Evolutionary conservation across 92 coral and sea anemone genomes (phyloP).

Genomic region (Paramuricea clavata): DNA sequence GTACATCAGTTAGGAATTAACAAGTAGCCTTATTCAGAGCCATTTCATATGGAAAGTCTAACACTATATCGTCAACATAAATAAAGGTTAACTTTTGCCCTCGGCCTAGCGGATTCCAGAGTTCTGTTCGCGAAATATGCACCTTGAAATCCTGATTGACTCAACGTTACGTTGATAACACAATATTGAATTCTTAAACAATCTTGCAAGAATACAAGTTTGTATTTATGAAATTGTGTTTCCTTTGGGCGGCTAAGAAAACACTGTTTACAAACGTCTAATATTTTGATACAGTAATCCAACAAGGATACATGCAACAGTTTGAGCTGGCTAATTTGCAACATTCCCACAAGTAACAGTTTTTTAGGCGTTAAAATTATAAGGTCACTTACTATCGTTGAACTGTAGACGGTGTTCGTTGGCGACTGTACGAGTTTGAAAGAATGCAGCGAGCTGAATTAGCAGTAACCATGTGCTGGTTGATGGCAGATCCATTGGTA

Average conservation of each 20-base stretch:
- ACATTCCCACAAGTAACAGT: background rate
- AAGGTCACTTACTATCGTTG: slow-evolving; percentile 17
- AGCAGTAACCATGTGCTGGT: slow-evolving; percentile 9
- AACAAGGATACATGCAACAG: background rate
- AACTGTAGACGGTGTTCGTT: background rate
- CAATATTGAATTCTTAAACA: background rate
- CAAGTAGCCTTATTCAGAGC: background rate
- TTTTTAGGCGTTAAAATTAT: background rate
- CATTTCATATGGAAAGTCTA: background rate
- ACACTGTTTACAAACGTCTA: background rate
- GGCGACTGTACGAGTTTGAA: background rate
- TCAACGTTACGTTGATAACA: background rate
- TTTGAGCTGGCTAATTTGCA: background rate
- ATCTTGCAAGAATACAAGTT: background rate
- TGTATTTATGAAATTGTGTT: background rate
- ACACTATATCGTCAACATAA: background rate
- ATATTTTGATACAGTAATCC: background rate
- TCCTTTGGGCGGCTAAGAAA: background rate
- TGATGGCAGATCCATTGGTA: background rate
- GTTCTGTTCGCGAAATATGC: background rate
- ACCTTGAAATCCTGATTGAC: background rate
- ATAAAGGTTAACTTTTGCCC: background rate
- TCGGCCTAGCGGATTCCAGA: no score
- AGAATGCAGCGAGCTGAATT: background rate
- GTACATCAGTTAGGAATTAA: background rate